phyloP scores from a whole-genome alignment of 2,797 vertebrate genomes.

The Coranthus polyacanthus region DNA sequence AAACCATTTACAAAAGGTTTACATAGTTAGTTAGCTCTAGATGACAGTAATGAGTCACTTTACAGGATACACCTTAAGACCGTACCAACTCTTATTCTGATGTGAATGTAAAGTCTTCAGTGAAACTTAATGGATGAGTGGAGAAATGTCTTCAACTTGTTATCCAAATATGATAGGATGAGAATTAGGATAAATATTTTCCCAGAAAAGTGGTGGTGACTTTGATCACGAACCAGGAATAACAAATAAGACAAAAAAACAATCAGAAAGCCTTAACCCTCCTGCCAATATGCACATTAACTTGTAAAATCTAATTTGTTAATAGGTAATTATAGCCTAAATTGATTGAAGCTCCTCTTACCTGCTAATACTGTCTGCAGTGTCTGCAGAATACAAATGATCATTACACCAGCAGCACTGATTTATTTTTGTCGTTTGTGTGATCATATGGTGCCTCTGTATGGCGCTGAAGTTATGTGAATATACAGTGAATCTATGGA shows the following conservation, averaged over 20 bases:
- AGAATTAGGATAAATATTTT: neutral
- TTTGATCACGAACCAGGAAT: constrained; percentile 4
- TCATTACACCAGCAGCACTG: neutral
- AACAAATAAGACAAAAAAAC: constrained; percentile 14
- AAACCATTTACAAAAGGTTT: no score
- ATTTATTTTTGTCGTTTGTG: neutral
- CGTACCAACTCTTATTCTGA: neutral
- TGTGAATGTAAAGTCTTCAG: neutral
- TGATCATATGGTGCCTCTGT: neutral
- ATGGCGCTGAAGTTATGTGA: constrained; percentile 6
- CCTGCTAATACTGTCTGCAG: constrained; percentile 17
- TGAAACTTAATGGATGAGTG: neutral
- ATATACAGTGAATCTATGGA: neutral
- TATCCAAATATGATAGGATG: no score
- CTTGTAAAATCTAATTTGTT: constrained; percentile 33
- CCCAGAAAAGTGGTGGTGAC: constrained; percentile 2
- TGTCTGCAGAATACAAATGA: constrained; percentile 34
- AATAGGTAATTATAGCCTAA: constrained; percentile 43
- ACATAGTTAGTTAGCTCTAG: neutral
- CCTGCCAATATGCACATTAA: constrained; percentile 27
- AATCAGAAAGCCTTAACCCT: constrained; percentile 8
- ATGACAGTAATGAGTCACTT: neutral
- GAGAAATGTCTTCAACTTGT: neutral
- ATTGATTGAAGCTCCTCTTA: constrained; percentile 37
- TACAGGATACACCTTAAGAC: neutral